These are phyloP conservation scores for Lasioglossum lativentre DNA, from an alignment of 2,888 invertebrate genomes.

Conservation along the genomic window DNA sequence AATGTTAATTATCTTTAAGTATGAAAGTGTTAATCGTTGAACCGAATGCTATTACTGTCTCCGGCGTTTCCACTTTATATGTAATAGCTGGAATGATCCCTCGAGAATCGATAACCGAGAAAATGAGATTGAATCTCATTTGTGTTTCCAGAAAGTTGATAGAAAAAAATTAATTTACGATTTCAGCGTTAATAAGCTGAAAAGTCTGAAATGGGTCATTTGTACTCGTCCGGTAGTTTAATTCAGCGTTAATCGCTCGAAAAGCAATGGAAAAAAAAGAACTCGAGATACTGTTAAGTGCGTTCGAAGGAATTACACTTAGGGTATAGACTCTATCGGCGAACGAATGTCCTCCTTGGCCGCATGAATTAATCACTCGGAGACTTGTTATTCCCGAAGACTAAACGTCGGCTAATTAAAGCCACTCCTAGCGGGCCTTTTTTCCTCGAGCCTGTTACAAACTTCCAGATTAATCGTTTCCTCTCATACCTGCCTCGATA, in stretches of 20 bases:
- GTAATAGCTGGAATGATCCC: background rate
- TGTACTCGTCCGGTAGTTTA: background rate
- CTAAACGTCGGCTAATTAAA: constrained; percentile 15
- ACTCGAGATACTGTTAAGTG: background rate
- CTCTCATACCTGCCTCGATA: constrained; percentile 11
- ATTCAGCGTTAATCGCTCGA: background rate
- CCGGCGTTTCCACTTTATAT: background rate
- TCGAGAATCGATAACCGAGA: background rate
- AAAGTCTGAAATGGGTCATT: background rate
- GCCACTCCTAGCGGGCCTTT: background rate
- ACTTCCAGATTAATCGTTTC: constrained; percentile 14
- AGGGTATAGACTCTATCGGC: background rate
- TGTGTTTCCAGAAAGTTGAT: background rate
- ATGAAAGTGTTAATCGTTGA: background rate
- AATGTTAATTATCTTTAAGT: background rate
- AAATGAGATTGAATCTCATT: background rate
- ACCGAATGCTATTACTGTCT: background rate
- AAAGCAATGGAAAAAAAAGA: background rate
- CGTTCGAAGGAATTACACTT: background rate
- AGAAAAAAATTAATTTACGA: background rate
- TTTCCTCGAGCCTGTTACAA: background rate
- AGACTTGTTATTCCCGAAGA: background rate
- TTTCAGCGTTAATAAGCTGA: background rate
- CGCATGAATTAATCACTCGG: constrained; percentile 1
- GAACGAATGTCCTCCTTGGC: background rate